These are phyloP conservation scores for Heliangelus exortis DNA, from an alignment of 2,797 vertebrate genomes.

Conservation along the genomic window DNA sequence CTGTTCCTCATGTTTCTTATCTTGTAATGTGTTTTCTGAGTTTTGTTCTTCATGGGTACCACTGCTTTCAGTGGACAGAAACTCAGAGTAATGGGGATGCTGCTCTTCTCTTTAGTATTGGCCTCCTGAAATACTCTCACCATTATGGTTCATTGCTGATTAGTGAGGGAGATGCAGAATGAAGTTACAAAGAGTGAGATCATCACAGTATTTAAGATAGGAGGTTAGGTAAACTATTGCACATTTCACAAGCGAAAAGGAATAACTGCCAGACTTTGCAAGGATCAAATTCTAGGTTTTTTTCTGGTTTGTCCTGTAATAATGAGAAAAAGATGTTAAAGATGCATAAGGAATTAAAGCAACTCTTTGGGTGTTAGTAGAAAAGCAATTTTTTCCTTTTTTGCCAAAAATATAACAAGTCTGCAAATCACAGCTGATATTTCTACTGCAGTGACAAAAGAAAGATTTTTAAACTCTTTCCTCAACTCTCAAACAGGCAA, in stretches of 20 bases:
- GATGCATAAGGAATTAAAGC: background rate
- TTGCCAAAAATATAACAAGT: background rate
- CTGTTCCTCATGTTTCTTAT: background rate
- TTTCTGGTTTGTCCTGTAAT: background rate
- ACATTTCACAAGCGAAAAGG: background rate
- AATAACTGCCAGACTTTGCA: background rate
- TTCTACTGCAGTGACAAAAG: background rate
- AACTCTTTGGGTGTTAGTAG: background rate
- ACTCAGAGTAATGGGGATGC: background rate
- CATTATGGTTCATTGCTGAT: background rate
- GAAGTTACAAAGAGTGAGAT: background rate
- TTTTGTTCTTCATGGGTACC: background rate
- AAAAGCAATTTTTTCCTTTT: background rate
- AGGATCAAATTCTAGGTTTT: background rate
- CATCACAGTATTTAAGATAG: background rate
- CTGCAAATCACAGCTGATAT: background rate
- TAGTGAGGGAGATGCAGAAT: background rate
- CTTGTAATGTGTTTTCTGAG: background rate
- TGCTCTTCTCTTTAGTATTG: background rate
- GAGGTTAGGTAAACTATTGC: background rate
- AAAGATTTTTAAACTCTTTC: background rate
- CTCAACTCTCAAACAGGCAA: background rate
- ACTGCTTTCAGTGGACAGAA: background rate
- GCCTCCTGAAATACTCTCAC: background rate
- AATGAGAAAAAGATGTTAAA: background rate